Percentiles rank a stretch among this genome's conserved stretches.
phyloP scores from a whole-genome alignment of 1,140 invertebrate genomes.

The Triops longicaudatus region DNA sequence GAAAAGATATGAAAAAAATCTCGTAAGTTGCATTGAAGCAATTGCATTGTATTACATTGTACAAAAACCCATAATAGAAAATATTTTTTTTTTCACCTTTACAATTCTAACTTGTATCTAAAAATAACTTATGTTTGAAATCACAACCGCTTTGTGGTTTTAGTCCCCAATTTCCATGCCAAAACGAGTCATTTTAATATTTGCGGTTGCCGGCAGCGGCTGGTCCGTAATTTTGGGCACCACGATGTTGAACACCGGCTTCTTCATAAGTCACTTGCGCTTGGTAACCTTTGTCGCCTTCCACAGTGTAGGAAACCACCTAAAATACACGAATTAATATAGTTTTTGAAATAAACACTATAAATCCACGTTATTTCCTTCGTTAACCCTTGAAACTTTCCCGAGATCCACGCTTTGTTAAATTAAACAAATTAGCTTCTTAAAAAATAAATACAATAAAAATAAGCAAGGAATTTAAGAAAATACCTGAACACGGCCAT shows the following conservation, averaged over 20 bases:
- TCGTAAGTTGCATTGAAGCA: no score
- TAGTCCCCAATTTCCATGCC: background rate
- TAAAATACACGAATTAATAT: background rate
- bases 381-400: no score
- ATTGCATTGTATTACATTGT: no score
- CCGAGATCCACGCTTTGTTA: no score
- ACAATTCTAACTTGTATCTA: no score
- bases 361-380: no score
- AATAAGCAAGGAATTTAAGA: no score
- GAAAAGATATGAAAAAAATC: no score
- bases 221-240: background rate
- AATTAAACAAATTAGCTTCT: no score
- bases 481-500: slow-evolving; percentile 22
- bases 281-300: slow-evolving; percentile 21
- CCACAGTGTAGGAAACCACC: slow-evolving; percentile 16
- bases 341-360: background rate
- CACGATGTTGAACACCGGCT: background rate
- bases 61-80: no score
- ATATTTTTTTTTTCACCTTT: no score
- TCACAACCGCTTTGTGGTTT: background rate
- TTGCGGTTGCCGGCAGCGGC: background rate
- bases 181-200: background rate
- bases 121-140: no score
- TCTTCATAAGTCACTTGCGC: slow-evolving; percentile 1
- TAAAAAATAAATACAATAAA: background rate